Conservation (phyloP, 2,888 invertebrate genomes). For the Ectemnius lituratus region DNA sequence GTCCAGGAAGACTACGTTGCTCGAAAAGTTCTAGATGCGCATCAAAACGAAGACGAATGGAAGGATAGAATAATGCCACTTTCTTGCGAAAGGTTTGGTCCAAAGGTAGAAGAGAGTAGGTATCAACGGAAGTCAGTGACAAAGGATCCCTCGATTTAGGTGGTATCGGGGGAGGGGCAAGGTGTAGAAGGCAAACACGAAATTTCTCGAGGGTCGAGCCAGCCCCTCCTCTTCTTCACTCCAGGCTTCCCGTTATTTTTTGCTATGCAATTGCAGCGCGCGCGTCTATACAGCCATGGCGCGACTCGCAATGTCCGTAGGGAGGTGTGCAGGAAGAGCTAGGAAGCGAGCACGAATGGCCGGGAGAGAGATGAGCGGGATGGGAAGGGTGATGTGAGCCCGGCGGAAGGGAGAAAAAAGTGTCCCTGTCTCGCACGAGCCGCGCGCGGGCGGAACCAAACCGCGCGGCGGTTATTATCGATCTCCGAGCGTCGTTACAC, state of each 20-base stretch:
- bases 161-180: neutral
- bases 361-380: neutral
- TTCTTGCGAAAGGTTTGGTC: no score
- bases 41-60: no score
- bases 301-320: conserved; percentile 6
- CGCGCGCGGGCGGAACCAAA: conserved; percentile 57
- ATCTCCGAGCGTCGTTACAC: conserved; percentile 61
- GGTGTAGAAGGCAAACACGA: neutral
- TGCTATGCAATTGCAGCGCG: conserved; percentile 32
- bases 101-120: no score
- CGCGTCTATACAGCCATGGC: conserved; percentile 2
- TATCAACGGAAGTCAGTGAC: no score
- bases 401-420: conserved; percentile 33
- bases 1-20: no score
- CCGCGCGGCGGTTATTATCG: conserved; percentile 61
- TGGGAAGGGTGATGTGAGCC: neutral
- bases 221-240: conserved; percentile 1
- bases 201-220: neutral
- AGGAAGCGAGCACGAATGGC: neutral
- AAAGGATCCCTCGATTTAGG: no score
- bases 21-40: no score
- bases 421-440: conserved; percentile 52
- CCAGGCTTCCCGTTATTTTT: conserved; percentile 35
- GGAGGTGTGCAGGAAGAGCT: neutral
- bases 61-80: no score